These are phyloP conservation scores for Thera britannica DNA, from an alignment of 2,888 invertebrate species.

Conservation along the genomic window DNA sequence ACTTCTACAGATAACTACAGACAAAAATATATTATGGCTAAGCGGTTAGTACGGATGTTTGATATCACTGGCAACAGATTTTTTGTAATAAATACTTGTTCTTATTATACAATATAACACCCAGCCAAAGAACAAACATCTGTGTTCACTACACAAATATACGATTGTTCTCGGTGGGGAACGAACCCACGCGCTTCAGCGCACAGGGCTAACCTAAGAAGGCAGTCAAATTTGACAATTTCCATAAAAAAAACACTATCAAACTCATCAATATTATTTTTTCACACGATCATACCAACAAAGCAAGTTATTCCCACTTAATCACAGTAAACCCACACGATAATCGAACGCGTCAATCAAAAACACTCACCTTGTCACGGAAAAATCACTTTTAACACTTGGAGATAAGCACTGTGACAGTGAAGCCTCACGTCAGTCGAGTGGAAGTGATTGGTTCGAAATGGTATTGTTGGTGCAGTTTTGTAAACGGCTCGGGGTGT, in stretches of 20 bases:
- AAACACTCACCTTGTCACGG: slow-evolving; percentile 39
- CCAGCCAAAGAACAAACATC: too few species aligned
- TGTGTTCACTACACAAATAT: too few species aligned
- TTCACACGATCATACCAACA: background rate
- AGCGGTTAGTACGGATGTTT: too few species aligned
- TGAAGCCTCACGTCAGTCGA: slow-evolving; percentile 64
- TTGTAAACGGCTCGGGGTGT: slow-evolving; percentile 45
- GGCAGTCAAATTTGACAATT: too few species aligned
- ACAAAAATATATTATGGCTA: too few species aligned
- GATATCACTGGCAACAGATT: too few species aligned
- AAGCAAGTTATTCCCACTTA: slow-evolving; percentile 1
- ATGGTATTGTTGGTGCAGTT: slow-evolving; percentile 57
- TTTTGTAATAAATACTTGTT: too few species aligned
- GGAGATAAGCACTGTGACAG: slow-evolving; percentile 41
- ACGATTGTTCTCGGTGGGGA: too few species aligned
- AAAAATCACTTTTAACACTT: slow-evolving; percentile 39
- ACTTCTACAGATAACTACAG: too few species aligned
- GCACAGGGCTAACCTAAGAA: too few species aligned
- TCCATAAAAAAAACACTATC: background rate
- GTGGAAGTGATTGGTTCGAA: slow-evolving; percentile 65
- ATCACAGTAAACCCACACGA: slow-evolving; percentile 30
- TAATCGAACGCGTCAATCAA: slow-evolving; percentile 50
- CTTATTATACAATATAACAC: too few species aligned
- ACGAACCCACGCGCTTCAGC: too few species aligned
- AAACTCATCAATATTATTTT: background rate